Base-by-base conservation (phyloP, 2,888 invertebrate species). In the Drosophila ezoana region DNA sequence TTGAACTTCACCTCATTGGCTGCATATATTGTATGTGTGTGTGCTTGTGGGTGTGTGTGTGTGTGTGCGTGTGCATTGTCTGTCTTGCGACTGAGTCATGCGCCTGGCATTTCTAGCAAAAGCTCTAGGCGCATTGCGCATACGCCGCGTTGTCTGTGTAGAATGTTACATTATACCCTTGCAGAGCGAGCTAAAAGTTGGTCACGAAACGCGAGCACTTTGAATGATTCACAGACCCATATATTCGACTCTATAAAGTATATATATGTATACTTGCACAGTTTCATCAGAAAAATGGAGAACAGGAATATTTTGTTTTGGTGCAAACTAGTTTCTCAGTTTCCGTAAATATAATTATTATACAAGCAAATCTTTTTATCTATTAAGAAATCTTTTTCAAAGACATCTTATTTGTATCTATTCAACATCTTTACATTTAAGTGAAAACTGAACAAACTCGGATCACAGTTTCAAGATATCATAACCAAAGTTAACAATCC, bases 1-100 rank as follows among this genome's bases (percentile, higher is more conserved):
- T 57, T 85, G 85, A 85, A 85, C 85, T 85, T 85, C 85, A 85
- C 81, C 87, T 87, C 61, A 54, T 81, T 77, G 82, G 38, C 38
- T 54, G 14, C 23, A 54, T 48, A 14, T 1, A 8, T 28, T 32
- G 6, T 45, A 2, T 28, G 43, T 41, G n/a, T 56, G n/a, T 16
- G 14, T 44, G 18, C 57, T 14, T 51, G 14, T 58, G 18, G 18
- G 40, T 44, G 16, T 52, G 16, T 37, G 23, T 43, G 49, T 48
- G 43, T 18, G 48, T 52, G 52, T 37, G 45, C 48, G n/a, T 67
- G 47, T 49, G 23, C 18, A n/a, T 44, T 54, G 33, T 48, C 23
- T 62, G 40, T 38, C 13, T 45, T 48, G 37, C 20, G 54, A 1
- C 45, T 83, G 87, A 83, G 64, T 83, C 82, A 83, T 70, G 62